phyloP scores from a whole-genome alignment of 1,140 invertebrate species.

The Leguminivora glycinivorella region DNA sequence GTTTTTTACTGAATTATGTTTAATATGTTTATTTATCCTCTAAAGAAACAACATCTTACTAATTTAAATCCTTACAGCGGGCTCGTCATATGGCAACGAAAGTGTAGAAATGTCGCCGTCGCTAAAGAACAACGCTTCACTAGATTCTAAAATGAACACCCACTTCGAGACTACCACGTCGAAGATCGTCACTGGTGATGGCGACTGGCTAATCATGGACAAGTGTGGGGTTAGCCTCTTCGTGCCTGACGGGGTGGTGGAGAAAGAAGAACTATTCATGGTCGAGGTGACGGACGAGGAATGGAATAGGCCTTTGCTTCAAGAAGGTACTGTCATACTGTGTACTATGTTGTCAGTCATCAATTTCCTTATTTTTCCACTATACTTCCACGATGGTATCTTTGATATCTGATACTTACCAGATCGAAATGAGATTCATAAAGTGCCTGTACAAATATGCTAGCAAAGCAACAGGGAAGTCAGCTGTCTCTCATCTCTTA shows the following conservation, averaged over 20 bases:
- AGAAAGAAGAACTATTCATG: constrained; percentile 83
- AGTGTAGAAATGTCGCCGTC: constrained; percentile 74
- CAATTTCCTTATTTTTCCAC: too few relatives aligned
- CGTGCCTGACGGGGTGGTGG: constrained; percentile 84
- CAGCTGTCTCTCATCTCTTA: too few relatives aligned
- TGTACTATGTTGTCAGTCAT: too few relatives aligned
- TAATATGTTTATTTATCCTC: too few relatives aligned
- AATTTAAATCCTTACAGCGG: constrained; percentile 77
- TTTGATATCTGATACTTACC: too few relatives aligned
- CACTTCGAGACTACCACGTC: constrained; percentile 61
- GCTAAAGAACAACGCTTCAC: constrained; percentile 80
- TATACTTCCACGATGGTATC: too few relatives aligned
- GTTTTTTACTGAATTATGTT: too few relatives aligned
- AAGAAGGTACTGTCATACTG: constrained; percentile 86
- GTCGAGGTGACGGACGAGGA: constrained; percentile 86
- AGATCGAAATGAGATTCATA: too few relatives aligned
- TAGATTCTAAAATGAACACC: constrained; percentile 78
- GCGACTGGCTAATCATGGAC: constrained; percentile 82
- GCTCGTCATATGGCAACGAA: constrained; percentile 83
- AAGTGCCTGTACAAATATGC: too few relatives aligned
- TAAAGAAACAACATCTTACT: background rate
- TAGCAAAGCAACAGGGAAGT: too few relatives aligned
- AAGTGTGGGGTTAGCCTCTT: constrained; percentile 85
- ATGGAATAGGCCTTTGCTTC: constrained; percentile 82
- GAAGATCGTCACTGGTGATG: constrained; percentile 75